Conservation (phyloP, 1,140 invertebrate genomes). For the Nasonia giraulti region DNA sequence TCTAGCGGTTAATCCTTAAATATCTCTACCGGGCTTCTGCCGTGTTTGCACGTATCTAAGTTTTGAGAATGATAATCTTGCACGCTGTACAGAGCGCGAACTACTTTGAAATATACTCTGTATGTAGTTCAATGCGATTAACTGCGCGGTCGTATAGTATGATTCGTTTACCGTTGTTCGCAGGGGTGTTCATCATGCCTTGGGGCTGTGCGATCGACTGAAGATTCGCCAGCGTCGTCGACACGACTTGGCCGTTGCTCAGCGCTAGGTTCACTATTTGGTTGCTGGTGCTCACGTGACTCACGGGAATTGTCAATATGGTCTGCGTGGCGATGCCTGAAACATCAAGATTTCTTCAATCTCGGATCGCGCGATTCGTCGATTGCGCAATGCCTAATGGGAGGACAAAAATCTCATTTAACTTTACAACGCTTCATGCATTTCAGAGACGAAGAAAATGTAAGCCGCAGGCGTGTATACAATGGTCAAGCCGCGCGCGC, state of each 20-base stretch:
- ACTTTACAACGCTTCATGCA: background rate
- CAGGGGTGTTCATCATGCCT: slow-evolving; percentile 77
- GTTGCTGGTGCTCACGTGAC: slow-evolving; percentile 83
- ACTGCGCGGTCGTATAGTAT: slow-evolving; percentile 15
- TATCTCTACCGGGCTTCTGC: background rate
- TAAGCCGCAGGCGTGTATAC: slow-evolving; percentile 4
- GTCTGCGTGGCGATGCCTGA: slow-evolving; percentile 93
- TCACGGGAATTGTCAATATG: slow-evolving; percentile 93
- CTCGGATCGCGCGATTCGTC: background rate
- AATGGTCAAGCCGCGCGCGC: background rate
- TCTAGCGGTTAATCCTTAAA: background rate
- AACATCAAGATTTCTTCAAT: slow-evolving; percentile 49
- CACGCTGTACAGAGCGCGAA: too few species aligned
- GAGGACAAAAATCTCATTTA: background rate
- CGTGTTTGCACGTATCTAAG: background rate
- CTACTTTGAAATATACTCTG: too few species aligned
- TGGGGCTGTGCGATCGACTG: slow-evolving; percentile 86
- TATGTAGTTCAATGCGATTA: background rate
- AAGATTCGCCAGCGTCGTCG: slow-evolving; percentile 87
- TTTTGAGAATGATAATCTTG: background rate
- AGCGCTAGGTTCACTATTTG: slow-evolving; percentile 87
- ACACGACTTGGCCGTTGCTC: slow-evolving; percentile 88
- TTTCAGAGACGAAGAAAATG: background rate
- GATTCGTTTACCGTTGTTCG: slow-evolving; percentile 71
- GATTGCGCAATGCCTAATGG: background rate